Evolutionary conservation across 2,797 vertebrate genomes (phyloP).

Genomic region (Diglossa cyanea): DNA sequence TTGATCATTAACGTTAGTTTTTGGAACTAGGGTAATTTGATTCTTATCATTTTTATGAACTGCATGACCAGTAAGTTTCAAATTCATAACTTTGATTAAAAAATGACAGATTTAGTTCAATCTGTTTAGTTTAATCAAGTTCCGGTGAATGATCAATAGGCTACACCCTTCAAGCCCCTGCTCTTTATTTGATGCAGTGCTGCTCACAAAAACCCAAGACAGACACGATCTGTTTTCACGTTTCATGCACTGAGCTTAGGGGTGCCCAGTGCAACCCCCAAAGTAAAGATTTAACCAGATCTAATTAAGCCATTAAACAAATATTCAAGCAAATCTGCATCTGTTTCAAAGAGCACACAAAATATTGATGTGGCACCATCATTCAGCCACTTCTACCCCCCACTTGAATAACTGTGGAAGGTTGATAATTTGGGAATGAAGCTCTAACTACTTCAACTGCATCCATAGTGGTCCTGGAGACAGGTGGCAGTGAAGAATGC

Average conservation of each 20-base stretch:
- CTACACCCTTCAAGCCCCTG: not conserved
- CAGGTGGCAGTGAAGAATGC: not conserved
- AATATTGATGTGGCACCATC: not conserved
- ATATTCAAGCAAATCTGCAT: not conserved
- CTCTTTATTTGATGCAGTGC: not conserved
- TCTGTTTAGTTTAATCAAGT: not conserved
- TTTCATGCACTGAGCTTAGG: not conserved
- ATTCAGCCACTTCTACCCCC: not conserved
- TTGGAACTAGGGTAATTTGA: constrained; percentile 77
- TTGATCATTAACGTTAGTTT: constrained; percentile 72
- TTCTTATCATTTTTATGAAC: constrained; percentile 75
- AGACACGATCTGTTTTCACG: not conserved
- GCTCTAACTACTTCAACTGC: not conserved
- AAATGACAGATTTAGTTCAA: not conserved
- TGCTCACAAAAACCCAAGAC: not conserved
- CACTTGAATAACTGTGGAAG: not conserved
- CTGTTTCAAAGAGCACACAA: not conserved
- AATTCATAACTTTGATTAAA: constrained; percentile 68
- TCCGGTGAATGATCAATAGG: not conserved
- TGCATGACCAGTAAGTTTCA: constrained; percentile 74
- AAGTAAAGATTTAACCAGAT: not conserved
- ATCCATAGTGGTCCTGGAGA: not conserved
- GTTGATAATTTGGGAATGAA: not conserved
- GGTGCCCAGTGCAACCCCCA: not conserved
- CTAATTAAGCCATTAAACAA: not conserved